phyloP scores from a whole-genome alignment of 2,113 vertebrate species.

The Cyanocitta stelleri region DNA sequence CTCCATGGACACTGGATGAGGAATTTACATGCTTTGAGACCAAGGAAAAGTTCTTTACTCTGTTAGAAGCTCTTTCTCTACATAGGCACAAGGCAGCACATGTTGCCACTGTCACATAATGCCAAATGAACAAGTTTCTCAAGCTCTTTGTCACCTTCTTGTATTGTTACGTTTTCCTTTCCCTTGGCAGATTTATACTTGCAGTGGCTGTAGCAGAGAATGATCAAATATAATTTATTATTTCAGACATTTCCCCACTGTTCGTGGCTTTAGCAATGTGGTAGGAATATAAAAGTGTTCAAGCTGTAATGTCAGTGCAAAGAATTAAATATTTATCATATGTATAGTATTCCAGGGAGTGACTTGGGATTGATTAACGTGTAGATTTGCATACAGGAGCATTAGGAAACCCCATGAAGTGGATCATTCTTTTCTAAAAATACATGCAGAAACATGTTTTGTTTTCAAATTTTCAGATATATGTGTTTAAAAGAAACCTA shows the following conservation, averaged over 20 bases:
- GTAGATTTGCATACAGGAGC: neutral
- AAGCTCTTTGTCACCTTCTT: neutral
- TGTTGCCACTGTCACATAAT: neutral
- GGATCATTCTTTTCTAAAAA: neutral
- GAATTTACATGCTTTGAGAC: neutral
- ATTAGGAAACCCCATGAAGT: neutral
- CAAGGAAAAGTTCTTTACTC: neutral
- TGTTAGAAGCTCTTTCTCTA: neutral
- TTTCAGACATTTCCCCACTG: neutral
- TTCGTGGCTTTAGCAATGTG: neutral
- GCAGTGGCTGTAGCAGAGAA: neutral
- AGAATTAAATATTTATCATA: slow-evolving; percentile 34
- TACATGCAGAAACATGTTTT: neutral
- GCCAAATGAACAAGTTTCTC: neutral
- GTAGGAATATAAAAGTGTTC: neutral
- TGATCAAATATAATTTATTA: neutral
- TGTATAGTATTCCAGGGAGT: neutral
- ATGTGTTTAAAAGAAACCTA: neutral
- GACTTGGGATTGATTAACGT: neutral
- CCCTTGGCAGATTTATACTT: neutral
- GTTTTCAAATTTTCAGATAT: neutral
- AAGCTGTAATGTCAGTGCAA: neutral
- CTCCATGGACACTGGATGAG: neutral
- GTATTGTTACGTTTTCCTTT: neutral
- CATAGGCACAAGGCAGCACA: fast-evolving